Evolutionary conservation across 2,797 vertebrate genomes (phyloP), one percentile per base, ranked within the genome.

Genomic region (Echeneis naucrates): DNA sequence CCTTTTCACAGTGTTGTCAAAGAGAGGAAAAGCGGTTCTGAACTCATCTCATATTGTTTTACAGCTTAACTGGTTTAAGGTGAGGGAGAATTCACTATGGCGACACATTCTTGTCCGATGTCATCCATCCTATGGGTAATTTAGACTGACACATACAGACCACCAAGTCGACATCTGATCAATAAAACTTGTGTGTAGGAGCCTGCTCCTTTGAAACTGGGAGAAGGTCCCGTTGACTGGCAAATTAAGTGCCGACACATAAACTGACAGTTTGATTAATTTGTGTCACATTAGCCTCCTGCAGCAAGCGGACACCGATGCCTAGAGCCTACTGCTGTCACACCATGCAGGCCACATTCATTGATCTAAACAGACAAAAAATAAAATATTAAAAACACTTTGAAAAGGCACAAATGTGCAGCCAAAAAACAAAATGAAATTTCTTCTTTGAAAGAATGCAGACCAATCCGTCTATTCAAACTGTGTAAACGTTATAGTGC

Each of bases 151-250:
- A 79, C 23, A 38, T 38, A 48, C 33, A 54, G 64, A 35, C 40
- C 53, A 38, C 16, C 60, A 44, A 57, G 65, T 23, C 2, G 69
- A 79, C 81, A 70, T 42, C 9, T 60, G 55, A 82, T 83, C 84
- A 77, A 76, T 84, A 61, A 30, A 72, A 57, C 68, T 52, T 45
- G 51, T 75, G 74, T 37, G n/a, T 30, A 17, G 2, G 26, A 69
- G 62, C 8, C 17, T 67, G 76, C 79, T 77, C 56, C 72, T 47
- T 12, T 53, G 14, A 60, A 48, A 65, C 65, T 61, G 51, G 7
- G 50, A 44, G 27, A 14, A 33, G n/a, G 24, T 66, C 27, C 23
- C 63, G 76, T 72, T 23, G 14, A 32, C 16, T 45, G 66, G 69
- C 54, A 19, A 51, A 80, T 74, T 11, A 76, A 66, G 44, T 30